A percentile compares a stretch with the other conserved stretches of the same genome.
Conservation (phyloP, 2,113 vertebrate species). For the Callionymus lyra region DNA sequence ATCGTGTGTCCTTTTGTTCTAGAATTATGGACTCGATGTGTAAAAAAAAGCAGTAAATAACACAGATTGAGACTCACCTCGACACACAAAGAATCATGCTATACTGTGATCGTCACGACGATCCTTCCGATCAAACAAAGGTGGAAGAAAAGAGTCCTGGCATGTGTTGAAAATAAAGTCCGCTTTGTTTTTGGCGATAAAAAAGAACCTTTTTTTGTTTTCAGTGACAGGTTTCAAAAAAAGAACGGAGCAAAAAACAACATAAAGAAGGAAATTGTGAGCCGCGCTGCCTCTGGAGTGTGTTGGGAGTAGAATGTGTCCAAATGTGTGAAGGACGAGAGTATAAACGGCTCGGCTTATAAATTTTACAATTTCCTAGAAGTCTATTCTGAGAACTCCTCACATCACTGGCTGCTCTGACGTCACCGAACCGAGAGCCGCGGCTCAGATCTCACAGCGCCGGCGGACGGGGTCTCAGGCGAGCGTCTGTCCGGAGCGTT, state of each 20-base stretch:
- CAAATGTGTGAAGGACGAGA: conserved; percentile 48
- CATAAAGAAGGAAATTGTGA: not conserved
- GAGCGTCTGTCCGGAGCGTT: not conserved
- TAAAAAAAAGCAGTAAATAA: too few species aligned
- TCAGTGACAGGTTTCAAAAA: not conserved
- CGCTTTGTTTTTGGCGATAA: too few species aligned
- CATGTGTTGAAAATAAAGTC: not conserved
- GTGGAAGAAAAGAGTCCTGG: not conserved
- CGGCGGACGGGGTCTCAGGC: not conserved
- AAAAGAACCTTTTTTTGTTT: too few species aligned
- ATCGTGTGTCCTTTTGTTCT: too few species aligned
- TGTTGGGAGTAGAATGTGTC: conserved; percentile 31
- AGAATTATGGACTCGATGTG: too few species aligned
- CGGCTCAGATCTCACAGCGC: conserved; percentile 9
- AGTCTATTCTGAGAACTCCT: conserved; percentile 69
- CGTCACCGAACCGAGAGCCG: conserved; percentile 45
- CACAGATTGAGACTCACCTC: conserved; percentile 56
- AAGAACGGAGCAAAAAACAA: not conserved
- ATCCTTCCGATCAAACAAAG: conserved; percentile 1
- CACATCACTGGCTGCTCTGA: conserved; percentile 58
- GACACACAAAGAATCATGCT: conserved; percentile 73
- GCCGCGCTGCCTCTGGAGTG: conserved; percentile 29
- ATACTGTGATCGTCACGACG: conserved; percentile 3
- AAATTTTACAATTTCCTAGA: conserved; percentile 67
- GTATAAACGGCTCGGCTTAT: conserved; percentile 58